These are phyloP conservation scores for Desoria tigrina DNA, from an alignment of 2,888 invertebrate species.

Conservation along the genomic window DNA sequence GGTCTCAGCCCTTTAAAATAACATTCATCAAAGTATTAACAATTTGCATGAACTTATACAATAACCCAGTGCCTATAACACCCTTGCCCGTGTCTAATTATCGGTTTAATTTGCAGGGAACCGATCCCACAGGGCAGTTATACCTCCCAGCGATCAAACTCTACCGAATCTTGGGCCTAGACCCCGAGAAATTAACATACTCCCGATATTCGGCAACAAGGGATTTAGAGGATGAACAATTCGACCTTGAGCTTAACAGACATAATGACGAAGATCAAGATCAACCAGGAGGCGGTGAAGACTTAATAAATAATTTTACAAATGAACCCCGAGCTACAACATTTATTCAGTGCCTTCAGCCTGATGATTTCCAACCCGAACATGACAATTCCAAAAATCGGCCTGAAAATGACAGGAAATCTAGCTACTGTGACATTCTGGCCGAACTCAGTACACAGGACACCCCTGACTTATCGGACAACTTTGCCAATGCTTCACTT, in stretches of 20 bases:
- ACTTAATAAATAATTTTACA: background rate
- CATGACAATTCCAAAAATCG: background rate
- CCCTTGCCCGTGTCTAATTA: background rate
- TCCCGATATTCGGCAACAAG: slow-evolving; percentile 21
- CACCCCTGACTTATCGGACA: background rate
- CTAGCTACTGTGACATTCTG: background rate
- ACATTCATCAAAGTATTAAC: slow-evolving; percentile 65
- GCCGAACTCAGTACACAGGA: background rate
- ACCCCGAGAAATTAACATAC: slow-evolving; percentile 42
- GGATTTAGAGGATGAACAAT: background rate
- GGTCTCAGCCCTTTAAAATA: slow-evolving; percentile 60
- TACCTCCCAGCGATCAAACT: slow-evolving; percentile 60
- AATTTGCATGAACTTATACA: slow-evolving; percentile 2
- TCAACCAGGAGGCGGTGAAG: background rate
- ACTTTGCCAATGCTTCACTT: background rate
- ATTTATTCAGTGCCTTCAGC: background rate
- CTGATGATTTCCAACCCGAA: background rate
- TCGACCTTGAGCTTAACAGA: too few species aligned
- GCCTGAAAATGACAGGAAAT: background rate
- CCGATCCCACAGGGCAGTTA: slow-evolving; percentile 57
- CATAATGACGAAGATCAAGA: background rate
- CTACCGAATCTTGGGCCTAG: slow-evolving; percentile 53
- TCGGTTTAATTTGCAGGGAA: slow-evolving; percentile 54
- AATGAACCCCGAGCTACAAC: background rate
- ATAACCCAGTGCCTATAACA: background rate